Base-by-base conservation (phyloP, 2,113 vertebrate species). In the Notarius quadriscutis region DNA sequence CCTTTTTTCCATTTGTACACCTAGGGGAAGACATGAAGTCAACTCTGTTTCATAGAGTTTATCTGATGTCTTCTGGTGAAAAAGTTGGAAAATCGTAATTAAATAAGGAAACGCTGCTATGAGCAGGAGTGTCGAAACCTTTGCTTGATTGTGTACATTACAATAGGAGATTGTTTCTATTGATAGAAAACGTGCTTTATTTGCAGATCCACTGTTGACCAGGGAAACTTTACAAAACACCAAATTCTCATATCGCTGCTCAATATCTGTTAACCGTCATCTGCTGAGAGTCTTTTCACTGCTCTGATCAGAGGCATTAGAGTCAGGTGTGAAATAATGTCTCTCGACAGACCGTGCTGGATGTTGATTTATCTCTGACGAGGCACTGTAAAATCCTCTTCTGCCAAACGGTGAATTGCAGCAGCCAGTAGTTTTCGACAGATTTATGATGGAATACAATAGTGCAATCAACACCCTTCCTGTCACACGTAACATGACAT, bases 261-360 rank as follows among this genome's bases (percentile, higher is more conserved):
- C 78, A 22, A 58, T 80, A 80, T 58, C 78, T 80, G 53, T 80
- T 55, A 8, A 11, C 78, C 60, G 27, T 80, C 78, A 80, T 60
- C 78, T 80, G 51, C 55, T 6, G 1, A 58, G 14, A 57, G 78
- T 7, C 25, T 27, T 57, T 79, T 57, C 77, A 27, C 51, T 30
- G 77, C 77, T 57, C 53, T 30, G 51, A 58, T 80, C 78, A 80
- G 78, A 34, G 17, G 27, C 27, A 80, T 58, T 80, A 80, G 53
- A 80, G 55, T 79, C 77, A 79, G 77, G n/a, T 79, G 77, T 80
- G 27, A 80, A 80, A 80, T 80, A 80, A 80, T 80, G 27, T 58
- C 78, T 58, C 55, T 27, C 58, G 55, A 80, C 78, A 80, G 15
- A 80, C 9, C 78, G 6, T 55, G 77, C 77, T 57, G 20, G 77